Base-by-base conservation (phyloP, 2,797 vertebrate species). In the Furcifer pardalis region DNA sequence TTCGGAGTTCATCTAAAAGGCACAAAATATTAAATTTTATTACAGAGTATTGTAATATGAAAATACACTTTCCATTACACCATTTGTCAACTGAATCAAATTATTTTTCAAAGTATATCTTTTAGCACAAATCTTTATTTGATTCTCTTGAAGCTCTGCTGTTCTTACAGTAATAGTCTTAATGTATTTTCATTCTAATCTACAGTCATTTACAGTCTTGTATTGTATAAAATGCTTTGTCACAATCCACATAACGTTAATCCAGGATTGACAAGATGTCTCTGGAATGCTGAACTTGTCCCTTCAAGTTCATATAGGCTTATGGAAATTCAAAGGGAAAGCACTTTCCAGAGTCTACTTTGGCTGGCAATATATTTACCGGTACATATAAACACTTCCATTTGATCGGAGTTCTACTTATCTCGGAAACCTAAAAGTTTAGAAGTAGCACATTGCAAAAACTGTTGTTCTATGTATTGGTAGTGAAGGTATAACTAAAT, bases 41-140 rank as follows among this genome's bases (percentile, higher is more conserved):
- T 52, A 52, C 75, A 23, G 59, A 46, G 1, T 69, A 71, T 32
- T 81, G 46, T 60, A 75, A 75, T 71, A 69, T 44, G 30, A 25
- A 56, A 77, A 68, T 49, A 74, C 21, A 10, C 4, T 60, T 69
- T 68, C 40, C 44, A 91, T 90, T 87, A 91, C 89, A 83, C 83
- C 3, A 0, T 91, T 83, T 76, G 69, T 87, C 81, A 85, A 71
- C 63, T 85, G 87, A 83, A 86, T 85, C 10, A 19, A 69, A 68
- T 56, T 74, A 19, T 62, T 46, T 82, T 81, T 71, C 62, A 62
- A 46, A 23, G 5, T 17, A 65, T 68, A 46, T 30, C 37, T 69
- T 59, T 40, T 32, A 65, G 44, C 62, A 63, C 49, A 35, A 60
- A 46, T 2, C 44, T 49, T 49, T 65, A 72, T 65, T 82, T 65